Evolutionary conservation across 2,888 invertebrate genomes (phyloP).

Genomic region (Caenorhabditis wallacei): DNA sequence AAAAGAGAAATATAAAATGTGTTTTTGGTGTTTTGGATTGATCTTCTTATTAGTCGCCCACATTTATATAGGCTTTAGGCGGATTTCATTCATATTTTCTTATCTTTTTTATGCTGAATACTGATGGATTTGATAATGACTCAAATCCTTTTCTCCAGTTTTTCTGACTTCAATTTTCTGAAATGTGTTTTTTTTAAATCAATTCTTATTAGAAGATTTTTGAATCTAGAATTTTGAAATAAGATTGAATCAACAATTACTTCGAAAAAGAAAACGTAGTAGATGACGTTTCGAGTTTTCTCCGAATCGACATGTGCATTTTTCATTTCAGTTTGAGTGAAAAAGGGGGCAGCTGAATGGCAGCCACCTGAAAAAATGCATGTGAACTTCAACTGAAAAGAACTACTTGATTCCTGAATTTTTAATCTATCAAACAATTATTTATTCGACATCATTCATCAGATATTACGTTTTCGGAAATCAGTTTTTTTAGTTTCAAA

Average conservation of each 20-base stretch:
- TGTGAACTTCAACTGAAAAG: not conserved
- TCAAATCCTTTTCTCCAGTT: not conserved
- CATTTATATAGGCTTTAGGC: not conserved
- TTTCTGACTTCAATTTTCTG: not conserved
- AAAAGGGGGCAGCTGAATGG: slow-evolving; percentile 27
- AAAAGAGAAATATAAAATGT: slow-evolving; percentile 49
- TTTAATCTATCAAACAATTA: slow-evolving; percentile 1
- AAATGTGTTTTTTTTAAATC: too few relatives aligned
- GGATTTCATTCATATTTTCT: slow-evolving; percentile 16
- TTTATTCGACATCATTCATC: slow-evolving; percentile 6
- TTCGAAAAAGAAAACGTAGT: slow-evolving; percentile 5
- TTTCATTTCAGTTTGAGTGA: slow-evolving; percentile 24
- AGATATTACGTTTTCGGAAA: not conserved
- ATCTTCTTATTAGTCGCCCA: slow-evolving; percentile 56
- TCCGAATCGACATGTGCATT: slow-evolving; percentile 50
- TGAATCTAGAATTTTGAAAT: too few relatives aligned
- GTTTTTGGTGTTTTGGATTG: slow-evolving; percentile 27
- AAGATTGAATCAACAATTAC: not conserved
- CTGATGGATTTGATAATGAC: slow-evolving; percentile 2
- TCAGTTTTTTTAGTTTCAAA: not conserved
- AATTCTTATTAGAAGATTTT: too few relatives aligned
- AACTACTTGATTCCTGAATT: slow-evolving; percentile 7
- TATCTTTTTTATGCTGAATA: not conserved
- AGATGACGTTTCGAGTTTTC: slow-evolving; percentile 45
- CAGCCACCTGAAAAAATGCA: not conserved